Evolutionary conservation across 1,140 invertebrate species (phyloP).

Genomic region (Lasaia peninsularis): DNA sequence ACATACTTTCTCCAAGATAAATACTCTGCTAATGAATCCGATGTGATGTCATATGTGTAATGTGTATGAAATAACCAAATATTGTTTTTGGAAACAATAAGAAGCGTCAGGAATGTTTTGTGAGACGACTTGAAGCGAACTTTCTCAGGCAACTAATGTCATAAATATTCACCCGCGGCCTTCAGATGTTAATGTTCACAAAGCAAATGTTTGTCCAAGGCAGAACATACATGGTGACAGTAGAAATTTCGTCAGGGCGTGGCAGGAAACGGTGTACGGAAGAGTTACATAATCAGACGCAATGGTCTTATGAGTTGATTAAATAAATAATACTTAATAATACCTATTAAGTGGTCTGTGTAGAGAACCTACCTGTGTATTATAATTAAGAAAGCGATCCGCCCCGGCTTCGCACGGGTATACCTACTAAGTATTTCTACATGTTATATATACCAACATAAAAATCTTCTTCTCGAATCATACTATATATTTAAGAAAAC

Average conservation of each 20-base stretch:
- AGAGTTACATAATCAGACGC: conserved; percentile 14
- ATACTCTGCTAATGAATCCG: not conserved
- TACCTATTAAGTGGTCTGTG: too few species aligned
- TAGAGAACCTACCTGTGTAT: too few species aligned
- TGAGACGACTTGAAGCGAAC: conserved; percentile 28
- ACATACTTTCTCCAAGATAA: not conserved
- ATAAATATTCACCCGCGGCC: conserved; percentile 46
- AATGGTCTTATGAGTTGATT: conserved; percentile 1
- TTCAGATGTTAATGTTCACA: conserved; percentile 30
- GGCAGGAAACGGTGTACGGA: conserved; percentile 2
- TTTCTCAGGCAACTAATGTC: conserved; percentile 43
- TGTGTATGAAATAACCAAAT: not conserved
- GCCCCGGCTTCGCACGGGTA: too few species aligned
- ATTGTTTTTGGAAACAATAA: conserved; percentile 4
- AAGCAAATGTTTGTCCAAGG: conserved; percentile 38
- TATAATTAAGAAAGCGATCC: too few species aligned
- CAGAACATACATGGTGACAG: conserved; percentile 36
- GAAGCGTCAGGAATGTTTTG: not conserved
- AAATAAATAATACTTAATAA: conserved; percentile 8
- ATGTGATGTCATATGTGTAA: not conserved
- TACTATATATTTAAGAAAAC: too few species aligned
- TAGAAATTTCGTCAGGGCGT: conserved; percentile 33
- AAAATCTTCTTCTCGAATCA: too few species aligned
- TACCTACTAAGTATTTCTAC: too few species aligned
- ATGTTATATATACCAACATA: too few species aligned